These are phyloP conservation scores for Arnoldichthys spilopterus DNA, from an alignment of 2,797 vertebrate species.

Conservation along the genomic window DNA sequence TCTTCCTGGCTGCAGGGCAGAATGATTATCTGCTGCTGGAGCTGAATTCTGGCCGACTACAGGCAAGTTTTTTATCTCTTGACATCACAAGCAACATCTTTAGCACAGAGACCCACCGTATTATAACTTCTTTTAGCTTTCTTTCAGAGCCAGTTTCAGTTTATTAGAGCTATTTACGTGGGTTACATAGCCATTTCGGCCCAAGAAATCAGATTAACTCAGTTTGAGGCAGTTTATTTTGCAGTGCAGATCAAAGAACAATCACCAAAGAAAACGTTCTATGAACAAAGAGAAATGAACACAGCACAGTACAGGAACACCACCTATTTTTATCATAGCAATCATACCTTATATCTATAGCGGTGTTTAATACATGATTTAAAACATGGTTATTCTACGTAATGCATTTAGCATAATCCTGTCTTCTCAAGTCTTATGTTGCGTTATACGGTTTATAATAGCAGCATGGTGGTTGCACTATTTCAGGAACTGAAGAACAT, in stretches of 20 bases:
- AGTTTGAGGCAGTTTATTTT: background rate
- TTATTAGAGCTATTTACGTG: background rate
- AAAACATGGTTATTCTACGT: background rate
- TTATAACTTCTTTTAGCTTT: background rate
- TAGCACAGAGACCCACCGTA: constrained; percentile 31
- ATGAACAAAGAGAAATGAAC: too few relatives aligned
- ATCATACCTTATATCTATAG: background rate
- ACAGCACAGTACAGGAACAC: background rate
- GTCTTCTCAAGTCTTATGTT: background rate
- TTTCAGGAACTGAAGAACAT: constrained; percentile 56
- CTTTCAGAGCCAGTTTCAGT: constrained; percentile 6
- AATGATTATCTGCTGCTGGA: constrained; percentile 83
- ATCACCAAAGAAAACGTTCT: background rate
- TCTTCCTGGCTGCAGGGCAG: constrained; percentile 88
- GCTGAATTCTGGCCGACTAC: constrained; percentile 81
- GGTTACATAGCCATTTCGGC: too few relatives aligned
- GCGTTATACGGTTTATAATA: constrained; percentile 54
- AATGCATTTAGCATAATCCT: constrained; percentile 1
- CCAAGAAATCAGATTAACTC: background rate
- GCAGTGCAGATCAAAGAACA: background rate
- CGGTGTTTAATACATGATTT: background rate
- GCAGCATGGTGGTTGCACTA: constrained; percentile 39
- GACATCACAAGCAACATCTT: constrained; percentile 54
- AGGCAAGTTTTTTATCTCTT: constrained; percentile 76
- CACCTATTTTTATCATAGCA: too few relatives aligned